A percentile compares a stretch with the other conserved stretches of the same genome.
phyloP scores from a whole-genome alignment of 2,888 invertebrate species.

The Peribatodes rhomboidaria region DNA sequence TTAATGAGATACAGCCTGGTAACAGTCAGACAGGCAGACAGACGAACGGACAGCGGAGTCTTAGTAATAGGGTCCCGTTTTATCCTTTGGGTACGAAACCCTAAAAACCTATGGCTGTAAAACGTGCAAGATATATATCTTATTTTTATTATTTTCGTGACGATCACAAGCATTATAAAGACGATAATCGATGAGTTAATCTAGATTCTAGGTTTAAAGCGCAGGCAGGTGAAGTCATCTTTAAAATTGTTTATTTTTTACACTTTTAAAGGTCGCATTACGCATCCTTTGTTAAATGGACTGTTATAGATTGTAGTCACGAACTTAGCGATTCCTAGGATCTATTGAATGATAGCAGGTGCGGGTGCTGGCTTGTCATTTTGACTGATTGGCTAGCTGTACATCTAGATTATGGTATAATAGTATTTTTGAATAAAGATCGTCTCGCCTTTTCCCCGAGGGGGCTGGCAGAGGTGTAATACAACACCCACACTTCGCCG shows the following conservation, averaged over 20 bases:
- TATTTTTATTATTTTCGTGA: slow-evolving; percentile 6
- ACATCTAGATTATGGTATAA: too few relatives aligned
- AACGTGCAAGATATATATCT: background rate
- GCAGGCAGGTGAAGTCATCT: slow-evolving; percentile 23
- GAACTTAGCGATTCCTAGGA: slow-evolving; percentile 1
- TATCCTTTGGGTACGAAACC: too few relatives aligned
- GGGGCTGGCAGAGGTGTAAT: too few relatives aligned
- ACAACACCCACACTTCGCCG: too few relatives aligned
- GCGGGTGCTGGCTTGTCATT: too few relatives aligned
- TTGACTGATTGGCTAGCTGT: background rate
- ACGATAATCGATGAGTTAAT: slow-evolving; percentile 13
- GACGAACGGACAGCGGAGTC: too few relatives aligned
- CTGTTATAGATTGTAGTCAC: slow-evolving; percentile 13
- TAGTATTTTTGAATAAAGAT: too few relatives aligned
- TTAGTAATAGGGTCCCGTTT: too few relatives aligned
- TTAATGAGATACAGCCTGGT: too few relatives aligned
- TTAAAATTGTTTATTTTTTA: slow-evolving; percentile 9
- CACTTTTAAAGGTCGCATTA: slow-evolving; percentile 2
- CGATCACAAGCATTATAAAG: background rate
- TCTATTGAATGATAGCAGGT: background rate
- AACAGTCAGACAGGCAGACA: too few relatives aligned
- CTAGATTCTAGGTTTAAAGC: slow-evolving; percentile 15
- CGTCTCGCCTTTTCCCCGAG: too few relatives aligned
- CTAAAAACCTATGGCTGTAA: background rate
- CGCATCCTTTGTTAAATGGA: slow-evolving; percentile 6